Base-by-base conservation (phyloP, 2,113 vertebrate species). In the Motacilla alba region DNA sequence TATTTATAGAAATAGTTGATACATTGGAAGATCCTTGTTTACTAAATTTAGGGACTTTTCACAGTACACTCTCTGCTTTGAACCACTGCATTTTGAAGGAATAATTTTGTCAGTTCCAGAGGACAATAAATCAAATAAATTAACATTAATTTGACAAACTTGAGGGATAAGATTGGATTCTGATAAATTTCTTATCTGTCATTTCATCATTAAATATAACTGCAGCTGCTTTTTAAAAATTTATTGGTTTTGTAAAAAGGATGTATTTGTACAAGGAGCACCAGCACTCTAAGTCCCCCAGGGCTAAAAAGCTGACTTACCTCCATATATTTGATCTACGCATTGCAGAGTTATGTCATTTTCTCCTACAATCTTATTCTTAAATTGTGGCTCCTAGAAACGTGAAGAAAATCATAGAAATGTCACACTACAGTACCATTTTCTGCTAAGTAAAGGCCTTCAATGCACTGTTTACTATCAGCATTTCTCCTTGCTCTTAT, bases 271-370 rank as follows among this genome's bases (percentile, higher is more conserved):
- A 80, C 14, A 82, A 67, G 56, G 33, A 83, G 10, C 58, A 83
- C 4, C 8, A 60, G 50, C 8, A 27, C 10, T 28, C 2, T 11
- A 68, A 75, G 15, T 60, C 8, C 28, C 16, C 18, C 37, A 53
- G 47, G 18, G n/a, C 7, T 44, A 90, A 62, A 92, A 63, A 89
- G 47, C 68, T 66, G 70, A 92, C 96, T 80, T 97, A 99, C 99
- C 98, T 98, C 98, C 98, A 95, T 98, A 99, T 87, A 99, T 98
- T 81, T 98, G 98, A 94, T 99, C 99, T 82, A 99, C 98, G 56
- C 98, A 99, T 78, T 98, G 98, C n/a, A 99, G 97, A 33, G 98
- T 98, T 93, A 99, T 98, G 82, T 99, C 98, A 93, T 99, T 99
- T 98, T 98, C 98, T 95, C 98, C 98, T 90, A 99, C 95, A 22